Percentiles rank a stretch among this genome's conserved stretches.
These are phyloP conservation scores for Ammodytes dubius DNA, from an alignment of 2,113 vertebrate genomes.

Conservation along the genomic window DNA sequence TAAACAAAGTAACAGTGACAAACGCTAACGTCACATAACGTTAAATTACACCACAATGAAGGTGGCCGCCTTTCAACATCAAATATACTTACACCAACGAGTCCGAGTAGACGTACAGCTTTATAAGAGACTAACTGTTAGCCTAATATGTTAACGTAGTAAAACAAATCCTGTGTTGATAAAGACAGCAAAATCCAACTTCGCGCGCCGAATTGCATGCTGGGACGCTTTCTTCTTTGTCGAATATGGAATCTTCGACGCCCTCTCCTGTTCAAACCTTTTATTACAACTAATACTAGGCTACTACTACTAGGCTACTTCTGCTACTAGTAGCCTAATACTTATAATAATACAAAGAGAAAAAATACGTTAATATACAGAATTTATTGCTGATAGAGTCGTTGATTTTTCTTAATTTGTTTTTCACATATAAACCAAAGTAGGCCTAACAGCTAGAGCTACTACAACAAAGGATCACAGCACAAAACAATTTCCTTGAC, in stretches of 20 bases:
- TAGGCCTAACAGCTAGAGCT: no score
- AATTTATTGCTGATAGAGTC: no score
- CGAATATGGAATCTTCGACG: not conserved
- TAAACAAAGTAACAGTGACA: not conserved
- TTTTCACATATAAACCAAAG: no score
- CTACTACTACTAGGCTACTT: no score
- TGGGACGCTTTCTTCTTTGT: conserved; percentile 50
- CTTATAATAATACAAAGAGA: no score
- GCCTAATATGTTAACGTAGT: no score
- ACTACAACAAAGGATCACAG: no score
- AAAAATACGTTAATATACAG: no score
- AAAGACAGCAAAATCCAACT: conserved; percentile 15
- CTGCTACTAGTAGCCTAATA: no score
- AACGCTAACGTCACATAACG: not conserved
- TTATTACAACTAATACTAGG: not conserved
- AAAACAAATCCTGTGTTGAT: accelerated
- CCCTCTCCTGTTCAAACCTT: not conserved
- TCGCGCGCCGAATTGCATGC: conserved; percentile 53
- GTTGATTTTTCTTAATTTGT: no score
- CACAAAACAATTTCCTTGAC: no score
- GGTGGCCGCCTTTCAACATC: not conserved
- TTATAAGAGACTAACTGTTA: accelerated
- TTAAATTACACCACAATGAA: not conserved
- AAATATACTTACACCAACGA: not conserved
- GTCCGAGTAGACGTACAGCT: not conserved